Percentiles rank a stretch among this genome's conserved stretches.
Evolutionary conservation across 2,113 vertebrate genomes (phyloP).

Genomic region (Tetrax tetrax): DNA sequence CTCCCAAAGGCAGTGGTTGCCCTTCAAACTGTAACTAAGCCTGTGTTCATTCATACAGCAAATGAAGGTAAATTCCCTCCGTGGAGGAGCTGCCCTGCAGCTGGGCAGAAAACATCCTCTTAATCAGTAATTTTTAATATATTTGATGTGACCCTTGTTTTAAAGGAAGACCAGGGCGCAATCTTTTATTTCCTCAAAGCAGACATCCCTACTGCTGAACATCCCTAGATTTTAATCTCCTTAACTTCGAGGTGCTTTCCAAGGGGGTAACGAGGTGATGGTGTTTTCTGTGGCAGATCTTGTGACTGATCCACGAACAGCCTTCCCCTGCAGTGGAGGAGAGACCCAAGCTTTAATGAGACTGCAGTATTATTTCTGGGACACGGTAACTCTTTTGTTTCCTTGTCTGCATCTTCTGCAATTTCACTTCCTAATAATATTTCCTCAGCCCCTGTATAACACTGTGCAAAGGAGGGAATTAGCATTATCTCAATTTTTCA

Average conservation of each 20-base stretch:
- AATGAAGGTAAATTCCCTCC: neutral
- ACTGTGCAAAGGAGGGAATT: neutral
- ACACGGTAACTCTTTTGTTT: constrained; percentile 73
- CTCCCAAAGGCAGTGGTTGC: neutral
- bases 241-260: neutral
- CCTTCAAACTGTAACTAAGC: neutral
- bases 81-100: neutral
- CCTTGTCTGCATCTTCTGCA: neutral
- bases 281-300: constrained; percentile 68
- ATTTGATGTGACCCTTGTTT: neutral
- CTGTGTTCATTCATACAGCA: neutral
- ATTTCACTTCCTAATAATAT: constrained; percentile 17
- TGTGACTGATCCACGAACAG: constrained; percentile 74
- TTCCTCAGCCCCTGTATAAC: neutral
- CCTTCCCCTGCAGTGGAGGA: constrained; percentile 82
- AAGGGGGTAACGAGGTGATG: neutral
- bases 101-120: neutral
- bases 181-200: neutral
- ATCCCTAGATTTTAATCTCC: neutral
- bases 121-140: neutral
- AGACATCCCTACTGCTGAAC: neutral
- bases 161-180: neutral
- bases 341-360: constrained; percentile 81
- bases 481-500: neutral
- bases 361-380: constrained; percentile 85